Evolutionary conservation across 1,140 invertebrate genomes (phyloP).

Genomic region (Triops cancriformis): DNA sequence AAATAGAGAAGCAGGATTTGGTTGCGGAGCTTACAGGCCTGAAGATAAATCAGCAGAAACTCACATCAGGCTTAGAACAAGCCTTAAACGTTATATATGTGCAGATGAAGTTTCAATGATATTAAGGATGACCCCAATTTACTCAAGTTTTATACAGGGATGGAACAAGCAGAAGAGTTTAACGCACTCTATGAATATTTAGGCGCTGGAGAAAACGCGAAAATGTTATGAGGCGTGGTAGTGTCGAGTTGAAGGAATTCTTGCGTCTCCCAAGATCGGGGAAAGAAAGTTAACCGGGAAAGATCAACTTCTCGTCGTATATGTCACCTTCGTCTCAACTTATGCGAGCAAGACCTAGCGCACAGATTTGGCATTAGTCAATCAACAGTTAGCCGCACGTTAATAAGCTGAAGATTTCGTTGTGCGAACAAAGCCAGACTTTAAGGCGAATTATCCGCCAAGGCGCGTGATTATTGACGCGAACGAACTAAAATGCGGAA

Average conservation of each 20-base stretch:
- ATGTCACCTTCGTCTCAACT: neutral
- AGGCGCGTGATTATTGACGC: conserved; percentile 19
- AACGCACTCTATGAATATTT: neutral
- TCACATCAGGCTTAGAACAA: too few species aligned
- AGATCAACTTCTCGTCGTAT: neutral
- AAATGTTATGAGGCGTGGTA: neutral
- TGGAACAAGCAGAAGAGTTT: neutral
- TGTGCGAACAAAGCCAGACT: conserved; percentile 11
- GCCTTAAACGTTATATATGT: too few species aligned
- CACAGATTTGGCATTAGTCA: conserved; percentile 9
- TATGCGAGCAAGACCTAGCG: neutral
- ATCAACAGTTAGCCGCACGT: conserved; percentile 1
- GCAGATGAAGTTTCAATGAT: neutral
- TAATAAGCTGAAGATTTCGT: conserved; percentile 15
- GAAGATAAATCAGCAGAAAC: too few species aligned
- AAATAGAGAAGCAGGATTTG: too few species aligned
- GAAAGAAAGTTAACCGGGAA: neutral
- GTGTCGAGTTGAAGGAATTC: neutral
- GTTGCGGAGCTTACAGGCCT: too few species aligned
- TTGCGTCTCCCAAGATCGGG: neutral
- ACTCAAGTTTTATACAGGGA: neutral
- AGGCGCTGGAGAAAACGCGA: neutral
- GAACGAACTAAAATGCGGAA: conserved; percentile 16
- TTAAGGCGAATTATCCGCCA: conserved; percentile 1
- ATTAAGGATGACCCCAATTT: neutral